Evolutionary conservation across 2,888 invertebrate genomes (phyloP), one percentile per base, ranked within the genome.

Genomic region (Pseudococcus jackbeardsleyi): DNA sequence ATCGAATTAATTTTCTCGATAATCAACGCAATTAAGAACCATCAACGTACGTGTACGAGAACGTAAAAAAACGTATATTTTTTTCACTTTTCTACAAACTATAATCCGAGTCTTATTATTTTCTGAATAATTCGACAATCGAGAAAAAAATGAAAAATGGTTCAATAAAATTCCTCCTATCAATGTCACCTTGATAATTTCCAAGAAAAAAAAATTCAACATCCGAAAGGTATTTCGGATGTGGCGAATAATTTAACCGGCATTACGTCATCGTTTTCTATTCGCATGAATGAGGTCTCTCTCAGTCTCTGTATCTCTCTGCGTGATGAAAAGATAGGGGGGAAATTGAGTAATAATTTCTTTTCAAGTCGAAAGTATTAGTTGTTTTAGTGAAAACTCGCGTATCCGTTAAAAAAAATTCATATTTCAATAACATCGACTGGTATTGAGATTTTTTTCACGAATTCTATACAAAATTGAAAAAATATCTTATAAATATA

Each of bases 131-230:
- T n/a, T 77, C 42, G 42, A 46, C 9, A 82, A 15, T 1, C n/a
- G n/a, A n/a, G n/a, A 0, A 22, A 46, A 46, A 82, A 82, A 42
- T 82, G 79, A 46, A 82, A 42, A 46, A 42, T 46, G 46, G 46
- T 22, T 82, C 79, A 46, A 82, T 82, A 82, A 42, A 46, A 82
- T 82, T 46, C 46, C 19, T 82, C 72, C 6, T 33, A 72, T 72
- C 72, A 72, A 72, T 72, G 72, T 72, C 72, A 72, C 72, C 72
- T 72, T 72, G 72, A 72, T 15, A 33, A 82, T 82, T 82, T 82
- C 79, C 46, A 33, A 82, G 79, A 77, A 82, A 82, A 46, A 72
- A 82, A 19, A 46, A 42, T 42, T 19, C n/a, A 42, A 46, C 79
- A 82, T 82, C 79, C 33, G 6, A 42, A 46, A 42, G 42, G 79